A percentile compares a stretch with the other conserved stretches of the same genome.
Conservation (phyloP, 92 coral and sea anemone species). For the Paragorgia papillata region DNA sequence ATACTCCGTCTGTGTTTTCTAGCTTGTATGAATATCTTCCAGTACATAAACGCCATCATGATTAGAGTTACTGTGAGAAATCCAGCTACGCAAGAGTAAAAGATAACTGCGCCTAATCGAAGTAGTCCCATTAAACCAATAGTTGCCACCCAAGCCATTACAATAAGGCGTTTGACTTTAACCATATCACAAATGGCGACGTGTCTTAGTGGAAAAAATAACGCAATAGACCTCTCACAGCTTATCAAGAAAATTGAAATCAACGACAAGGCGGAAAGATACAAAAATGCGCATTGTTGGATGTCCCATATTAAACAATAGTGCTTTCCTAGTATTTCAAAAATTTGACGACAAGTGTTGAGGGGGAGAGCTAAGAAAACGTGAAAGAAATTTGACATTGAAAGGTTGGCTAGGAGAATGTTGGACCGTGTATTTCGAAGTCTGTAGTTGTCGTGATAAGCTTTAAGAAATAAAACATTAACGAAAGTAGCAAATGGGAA, state of each 20-base stretch:
- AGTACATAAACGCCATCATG: background rate
- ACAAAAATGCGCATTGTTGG: slow-evolving; percentile 5
- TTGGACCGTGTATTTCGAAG: background rate
- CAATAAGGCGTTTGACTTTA: background rate
- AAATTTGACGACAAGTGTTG: background rate
- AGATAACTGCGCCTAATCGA: slow-evolving; percentile 1
- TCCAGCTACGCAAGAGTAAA: background rate
- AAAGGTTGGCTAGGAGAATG: background rate
- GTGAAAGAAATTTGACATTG: slow-evolving; percentile 14
- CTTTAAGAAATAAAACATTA: background rate
- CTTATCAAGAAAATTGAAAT: slow-evolving; percentile 79
- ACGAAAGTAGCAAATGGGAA: background rate
- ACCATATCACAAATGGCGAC: background rate
- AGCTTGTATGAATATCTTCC: slow-evolving; percentile 14
- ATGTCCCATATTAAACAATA: slow-evolving; percentile 3
- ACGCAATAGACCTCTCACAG: slow-evolving; percentile 74
- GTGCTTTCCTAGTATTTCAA: slow-evolving; percentile 13
- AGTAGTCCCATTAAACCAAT: background rate
- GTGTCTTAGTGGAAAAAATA: slow-evolving; percentile 22
- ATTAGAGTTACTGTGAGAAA: background rate
- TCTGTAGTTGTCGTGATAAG: background rate
- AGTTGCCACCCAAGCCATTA: background rate
- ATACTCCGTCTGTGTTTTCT: slow-evolving; percentile 9
- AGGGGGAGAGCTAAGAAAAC: background rate
- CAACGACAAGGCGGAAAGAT: slow-evolving; percentile 65